Conservation (phyloP, 2,113 vertebrate genomes). For the Panthera uncia region DNA sequence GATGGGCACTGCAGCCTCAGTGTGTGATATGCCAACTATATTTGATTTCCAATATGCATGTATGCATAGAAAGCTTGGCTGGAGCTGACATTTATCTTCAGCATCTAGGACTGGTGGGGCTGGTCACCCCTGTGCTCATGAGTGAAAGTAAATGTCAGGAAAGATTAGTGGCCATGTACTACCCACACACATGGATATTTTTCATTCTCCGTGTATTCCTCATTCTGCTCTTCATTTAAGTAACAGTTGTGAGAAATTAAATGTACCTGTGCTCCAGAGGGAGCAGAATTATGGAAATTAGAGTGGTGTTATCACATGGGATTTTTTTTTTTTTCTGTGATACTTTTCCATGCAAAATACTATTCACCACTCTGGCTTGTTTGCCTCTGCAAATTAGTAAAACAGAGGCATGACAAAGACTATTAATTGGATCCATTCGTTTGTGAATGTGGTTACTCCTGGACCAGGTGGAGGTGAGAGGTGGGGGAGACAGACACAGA, state of each 20-base stretch:
- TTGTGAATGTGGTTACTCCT: not conserved
- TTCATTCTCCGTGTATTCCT: constrained; percentile 78
- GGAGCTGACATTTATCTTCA: constrained; percentile 84
- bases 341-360: constrained; percentile 22
- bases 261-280: constrained; percentile 56
- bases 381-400: not conserved
- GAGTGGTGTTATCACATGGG: not conserved
- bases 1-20: constrained; percentile 23
- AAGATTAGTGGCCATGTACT: constrained; percentile 84
- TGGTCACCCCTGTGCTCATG: constrained; percentile 83
- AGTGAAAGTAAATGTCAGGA: constrained; percentile 85
- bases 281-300: constrained; percentile 56
- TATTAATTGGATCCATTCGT: not conserved
- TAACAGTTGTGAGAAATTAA: constrained; percentile 82
- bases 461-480: not conserved
- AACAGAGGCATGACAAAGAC: not conserved
- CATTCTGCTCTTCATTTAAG: constrained; percentile 70
- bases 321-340: not conserved
- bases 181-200: constrained; percentile 79
- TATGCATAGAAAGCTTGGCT: constrained; percentile 68
- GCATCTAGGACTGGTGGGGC: constrained; percentile 80
- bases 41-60: constrained; percentile 78
- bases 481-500: not conserved
- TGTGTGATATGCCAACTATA: constrained; percentile 50
- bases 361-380: not conserved